Conservation (phyloP, 2,888 invertebrate species). For the Dione vanillae region DNA sequence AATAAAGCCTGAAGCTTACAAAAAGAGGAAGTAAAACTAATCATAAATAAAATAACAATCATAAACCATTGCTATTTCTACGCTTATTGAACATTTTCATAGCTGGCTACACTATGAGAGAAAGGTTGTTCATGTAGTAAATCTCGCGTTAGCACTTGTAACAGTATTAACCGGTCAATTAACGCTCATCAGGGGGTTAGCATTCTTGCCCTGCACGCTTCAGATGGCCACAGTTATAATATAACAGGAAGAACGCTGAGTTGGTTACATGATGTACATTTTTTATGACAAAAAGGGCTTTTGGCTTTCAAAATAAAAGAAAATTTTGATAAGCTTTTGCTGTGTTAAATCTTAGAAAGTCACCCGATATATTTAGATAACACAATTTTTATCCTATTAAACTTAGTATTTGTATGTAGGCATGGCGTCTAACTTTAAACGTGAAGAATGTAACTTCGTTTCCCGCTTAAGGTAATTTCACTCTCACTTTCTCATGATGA, state of each 20-base stretch:
- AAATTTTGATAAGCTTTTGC: too few species aligned
- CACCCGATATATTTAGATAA: too few species aligned
- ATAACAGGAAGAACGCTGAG: not conserved
- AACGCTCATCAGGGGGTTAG: conserved; percentile 25
- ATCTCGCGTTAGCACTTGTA: conserved; percentile 18
- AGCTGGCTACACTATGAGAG: not conserved
- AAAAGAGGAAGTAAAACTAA: too few species aligned
- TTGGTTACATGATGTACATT: not conserved
- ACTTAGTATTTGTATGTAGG: too few species aligned
- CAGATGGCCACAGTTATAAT: conserved; percentile 14
- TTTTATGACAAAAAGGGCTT: not conserved
- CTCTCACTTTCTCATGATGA: not conserved
- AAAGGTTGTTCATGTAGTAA: conserved; percentile 20
- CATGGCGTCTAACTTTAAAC: not conserved
- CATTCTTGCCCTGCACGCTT: conserved; percentile 18
- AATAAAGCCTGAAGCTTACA: not conserved
- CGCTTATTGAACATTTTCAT: not conserved
- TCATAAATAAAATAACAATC: not conserved
- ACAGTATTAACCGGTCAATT: conserved; percentile 24
- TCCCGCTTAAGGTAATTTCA: not conserved
- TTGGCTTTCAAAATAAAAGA: too few species aligned
- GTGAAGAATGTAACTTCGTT: not conserved
- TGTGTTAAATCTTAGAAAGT: too few species aligned
- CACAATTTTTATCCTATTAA: too few species aligned
- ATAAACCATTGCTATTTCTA: not conserved